Evolutionary conservation across 1,140 invertebrate genomes (phyloP), one percentile per base, ranked within the genome.

Genomic region (Zophobas atratus): DNA sequence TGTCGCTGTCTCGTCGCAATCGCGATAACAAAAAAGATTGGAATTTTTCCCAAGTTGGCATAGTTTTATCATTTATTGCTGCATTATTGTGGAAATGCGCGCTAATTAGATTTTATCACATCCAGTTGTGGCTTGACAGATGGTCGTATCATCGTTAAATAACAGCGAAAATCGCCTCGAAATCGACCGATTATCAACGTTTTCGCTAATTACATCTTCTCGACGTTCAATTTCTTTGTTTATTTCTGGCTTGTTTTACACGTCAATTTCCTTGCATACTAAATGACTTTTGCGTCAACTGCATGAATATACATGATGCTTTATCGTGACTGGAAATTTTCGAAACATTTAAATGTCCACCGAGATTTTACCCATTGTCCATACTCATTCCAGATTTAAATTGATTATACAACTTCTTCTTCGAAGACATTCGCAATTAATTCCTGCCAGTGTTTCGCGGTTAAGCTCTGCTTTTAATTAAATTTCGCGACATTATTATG

Each of bases 251-350:
- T 55, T 73, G 71, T 73, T 56, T 73, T 73, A 56, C 38, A 56
- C 71, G 71, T 73, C 71, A 48, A 55, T 73, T 73, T 56, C 71
- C 71, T 56, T 73, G 71, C 71, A 73, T 73, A 73, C 71, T 73
- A 73, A 70, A 70, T 70, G 43, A 53, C 53, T 6, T 35, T 73
- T 73, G 71, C 71, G 49, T 73, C 71, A 73, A 56, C 55, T 49
- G 32, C 71, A 73, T 73, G 71, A 73, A 73, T 73, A 73, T 73
- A 73, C 43, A 73, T 46, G 33, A 73, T 41, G 53, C 8, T 70
- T 5, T 46, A 73, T 48, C 71, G 71, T 73, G 71, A 73, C 71
- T 73, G 49, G 71, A 73, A 72, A 73, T 56, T 55, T 73, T 73
- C 6, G 6, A 20, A 51, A 20, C 49, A 51, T 51, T 51, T 51